Evolutionary conservation across 1,140 invertebrate genomes (phyloP).

Genomic region (Aplysia californica): DNA sequence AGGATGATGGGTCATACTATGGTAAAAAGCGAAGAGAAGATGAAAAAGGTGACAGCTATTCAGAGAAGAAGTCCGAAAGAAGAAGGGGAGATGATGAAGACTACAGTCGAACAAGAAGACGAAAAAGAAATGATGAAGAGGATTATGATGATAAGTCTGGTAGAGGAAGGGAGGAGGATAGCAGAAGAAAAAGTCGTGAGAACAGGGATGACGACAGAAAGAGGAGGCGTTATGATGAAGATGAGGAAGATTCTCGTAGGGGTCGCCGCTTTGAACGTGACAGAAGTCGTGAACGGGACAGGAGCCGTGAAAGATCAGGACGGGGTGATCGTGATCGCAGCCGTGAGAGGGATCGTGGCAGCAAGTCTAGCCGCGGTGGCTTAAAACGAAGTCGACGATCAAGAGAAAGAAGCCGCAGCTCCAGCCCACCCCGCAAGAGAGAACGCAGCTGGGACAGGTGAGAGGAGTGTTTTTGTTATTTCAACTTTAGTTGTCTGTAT

Average conservation of each 20-base stretch:
- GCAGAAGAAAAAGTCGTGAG: neutral
- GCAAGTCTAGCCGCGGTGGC: neutral
- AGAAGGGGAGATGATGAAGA: conserved; percentile 13
- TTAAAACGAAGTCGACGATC: conserved; percentile 35
- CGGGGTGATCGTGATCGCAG: conserved; percentile 38
- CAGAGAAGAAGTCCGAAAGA: conserved; percentile 13
- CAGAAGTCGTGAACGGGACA: conserved; percentile 25
- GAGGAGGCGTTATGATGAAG: neutral
- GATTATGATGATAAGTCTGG: no score
- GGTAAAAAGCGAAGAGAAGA: neutral
- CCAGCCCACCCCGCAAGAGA: conserved; percentile 28
- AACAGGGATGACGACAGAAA: neutral
- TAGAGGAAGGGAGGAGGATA: conserved; percentile 6
- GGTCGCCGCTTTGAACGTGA: conserved; percentile 1
- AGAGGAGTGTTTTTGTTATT: no score
- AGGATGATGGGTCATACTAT: neutral
- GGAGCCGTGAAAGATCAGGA: conserved; percentile 13
- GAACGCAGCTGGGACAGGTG: conserved; percentile 23
- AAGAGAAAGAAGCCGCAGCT: conserved; percentile 28
- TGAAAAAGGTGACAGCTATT: neutral
- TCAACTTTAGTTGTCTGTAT: no score
- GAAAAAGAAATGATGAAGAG: conserved; percentile 1
- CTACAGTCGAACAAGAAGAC: conserved; percentile 8
- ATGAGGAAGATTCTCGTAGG: conserved; percentile 1
- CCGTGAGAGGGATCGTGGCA: conserved; percentile 17